Evolutionary conservation across 1,140 invertebrate species (phyloP), one percentile per base, ranked within the genome.

Genomic region (Drosophila willistoni): DNA sequence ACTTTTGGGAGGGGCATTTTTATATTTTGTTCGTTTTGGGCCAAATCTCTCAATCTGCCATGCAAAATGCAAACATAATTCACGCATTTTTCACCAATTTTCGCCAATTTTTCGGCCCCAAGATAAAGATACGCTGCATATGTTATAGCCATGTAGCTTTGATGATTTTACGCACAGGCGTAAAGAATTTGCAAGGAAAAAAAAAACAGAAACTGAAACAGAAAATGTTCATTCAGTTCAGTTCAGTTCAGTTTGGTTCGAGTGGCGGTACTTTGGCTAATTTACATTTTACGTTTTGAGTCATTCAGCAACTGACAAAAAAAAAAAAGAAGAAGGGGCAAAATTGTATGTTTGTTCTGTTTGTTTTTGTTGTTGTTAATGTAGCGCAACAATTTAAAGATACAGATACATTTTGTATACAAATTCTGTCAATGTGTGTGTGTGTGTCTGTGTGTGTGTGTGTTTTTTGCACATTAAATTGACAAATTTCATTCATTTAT

Each of bases 401-500:
- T 63, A 51, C 56, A 56, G 54, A 65, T 63, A 44, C 55, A 69
- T 64, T 29, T 66, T 22, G 51, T 29, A 29, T 29, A 29, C 29
- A 29, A 29, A 29, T 29, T 29, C 29, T 29, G 29, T 6, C 22
- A 4, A 0, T 29, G 29, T 29, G 29, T 44, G 59, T 62, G 60
- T 57, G 5, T 29, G 25, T 25, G 25, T 42, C 54, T 61, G 60
- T 57, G 19, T 3, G 4, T 29, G 25, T 29, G 25, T 44, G 59
- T 61, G 60, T 57, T 67, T 71, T 44, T 72, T 47, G 67, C 55
- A 59, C 79, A 87, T 86, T 87, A 86, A 82, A 74, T 83, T 87
- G 82, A 86, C 82, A 87, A 86, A 86, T 86, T 83, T 86, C 82
- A 86, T 86, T 86, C 82, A 87, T 89, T 87, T 66, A 54, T 81